phyloP scores from a whole-genome alignment of 2,113 vertebrate genomes.

The Osmerus mordax region DNA sequence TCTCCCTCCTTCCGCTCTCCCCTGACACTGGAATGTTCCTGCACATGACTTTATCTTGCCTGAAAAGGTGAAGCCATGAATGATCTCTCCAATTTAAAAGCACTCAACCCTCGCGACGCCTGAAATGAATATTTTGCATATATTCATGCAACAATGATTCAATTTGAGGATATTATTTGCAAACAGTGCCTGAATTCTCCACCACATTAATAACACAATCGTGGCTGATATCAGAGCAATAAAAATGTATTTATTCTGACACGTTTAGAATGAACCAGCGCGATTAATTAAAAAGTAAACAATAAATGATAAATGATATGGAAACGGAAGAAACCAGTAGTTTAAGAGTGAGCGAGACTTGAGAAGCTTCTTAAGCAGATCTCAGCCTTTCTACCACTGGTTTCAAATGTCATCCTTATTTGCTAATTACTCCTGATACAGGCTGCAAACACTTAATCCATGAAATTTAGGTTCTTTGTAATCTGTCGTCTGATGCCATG shows the following conservation, averaged over 20 bases:
- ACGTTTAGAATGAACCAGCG: conserved; percentile 63
- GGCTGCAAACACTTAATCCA: no score
- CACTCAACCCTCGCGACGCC: conserved; percentile 99
- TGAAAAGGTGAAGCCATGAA: conserved; percentile 99
- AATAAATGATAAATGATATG: conserved; percentile 56
- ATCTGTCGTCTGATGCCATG: no score
- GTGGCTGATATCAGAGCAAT: conserved; percentile 57
- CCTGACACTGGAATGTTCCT: conserved; percentile 97
- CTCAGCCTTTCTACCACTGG: conserved; percentile 13
- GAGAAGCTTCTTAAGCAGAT: background rate
- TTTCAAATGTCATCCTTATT: conserved; percentile 45
- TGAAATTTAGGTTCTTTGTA: no score
- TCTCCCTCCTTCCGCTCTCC: conserved; percentile 73
- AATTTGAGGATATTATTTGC: conserved; percentile 99
- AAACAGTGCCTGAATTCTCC: conserved; percentile 93
- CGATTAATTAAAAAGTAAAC: conserved; percentile 75
- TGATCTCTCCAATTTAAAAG: conserved; percentile 99
- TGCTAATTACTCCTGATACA: conserved; percentile 23
- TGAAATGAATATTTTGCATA: conserved; percentile 99
- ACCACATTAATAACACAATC: conserved; percentile 88
- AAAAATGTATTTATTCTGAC: conserved; percentile 73
- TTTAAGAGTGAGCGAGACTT: conserved; percentile 32
- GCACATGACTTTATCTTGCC: conserved; percentile 99
- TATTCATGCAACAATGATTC: conserved; percentile 99
- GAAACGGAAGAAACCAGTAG: conserved; percentile 2